phyloP scores from a whole-genome alignment of 2,797 vertebrate species.

The Pitangus sulphuratus region DNA sequence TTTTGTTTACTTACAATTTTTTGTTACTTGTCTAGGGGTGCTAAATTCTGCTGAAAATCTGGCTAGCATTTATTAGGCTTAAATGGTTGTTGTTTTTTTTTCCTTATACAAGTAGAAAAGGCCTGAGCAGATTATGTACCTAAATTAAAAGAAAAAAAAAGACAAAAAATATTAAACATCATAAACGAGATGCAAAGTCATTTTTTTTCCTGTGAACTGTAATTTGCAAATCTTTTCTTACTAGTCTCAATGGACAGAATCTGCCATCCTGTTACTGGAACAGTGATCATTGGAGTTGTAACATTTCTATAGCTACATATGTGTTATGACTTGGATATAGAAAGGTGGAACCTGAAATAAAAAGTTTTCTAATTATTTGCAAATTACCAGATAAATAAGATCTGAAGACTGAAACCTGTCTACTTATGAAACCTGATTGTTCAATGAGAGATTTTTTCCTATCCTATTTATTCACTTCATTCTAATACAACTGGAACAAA shows the following conservation, averaged over 20 bases:
- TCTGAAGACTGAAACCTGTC: neutral
- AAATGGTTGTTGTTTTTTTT: neutral
- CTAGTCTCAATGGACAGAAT: neutral
- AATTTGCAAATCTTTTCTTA: neutral
- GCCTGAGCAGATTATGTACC: rapidly evolving
- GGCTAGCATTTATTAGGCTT: neutral
- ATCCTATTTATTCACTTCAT: neutral
- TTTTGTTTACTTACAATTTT: neutral
- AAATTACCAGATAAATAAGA: neutral
- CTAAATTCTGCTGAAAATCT: neutral
- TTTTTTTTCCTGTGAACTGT: neutral
- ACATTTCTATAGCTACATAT: neutral
- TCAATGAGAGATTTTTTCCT: neutral
- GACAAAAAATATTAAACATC: neutral
- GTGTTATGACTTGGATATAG: neutral
- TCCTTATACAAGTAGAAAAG: neutral
- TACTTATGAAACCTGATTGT: neutral
- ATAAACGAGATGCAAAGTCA: neutral
- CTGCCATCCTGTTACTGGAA: neutral
- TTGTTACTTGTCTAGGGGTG: neutral
- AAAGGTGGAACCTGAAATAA: neutral
- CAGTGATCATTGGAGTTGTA: neutral
- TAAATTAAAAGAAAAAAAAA: neutral
- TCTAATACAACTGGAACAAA: neutral
- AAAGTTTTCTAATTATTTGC: neutral